These are phyloP conservation scores for Otus sunia DNA, from an alignment of 2,113 vertebrate genomes.

Conservation along the genomic window DNA sequence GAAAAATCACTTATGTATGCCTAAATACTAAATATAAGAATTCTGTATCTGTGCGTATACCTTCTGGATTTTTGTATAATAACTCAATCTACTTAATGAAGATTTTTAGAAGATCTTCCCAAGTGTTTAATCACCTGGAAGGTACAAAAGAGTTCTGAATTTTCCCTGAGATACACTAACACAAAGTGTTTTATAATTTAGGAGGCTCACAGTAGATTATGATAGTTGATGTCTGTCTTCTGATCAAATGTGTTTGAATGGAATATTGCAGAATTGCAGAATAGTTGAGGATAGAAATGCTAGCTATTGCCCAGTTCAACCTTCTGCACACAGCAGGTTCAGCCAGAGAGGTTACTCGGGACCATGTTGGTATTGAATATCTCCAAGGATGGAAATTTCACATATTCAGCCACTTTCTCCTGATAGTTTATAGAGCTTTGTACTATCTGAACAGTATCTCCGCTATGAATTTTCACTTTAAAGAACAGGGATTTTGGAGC, in stretches of 20 bases:
- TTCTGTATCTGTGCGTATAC: background rate
- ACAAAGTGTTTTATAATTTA: background rate
- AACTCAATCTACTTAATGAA: background rate
- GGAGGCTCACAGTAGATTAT: background rate
- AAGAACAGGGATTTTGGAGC: background rate
- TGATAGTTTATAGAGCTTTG: background rate
- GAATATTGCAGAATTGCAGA: background rate
- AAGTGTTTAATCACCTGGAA: background rate
- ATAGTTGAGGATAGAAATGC: background rate
- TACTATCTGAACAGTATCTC: background rate
- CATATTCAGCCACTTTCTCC: background rate
- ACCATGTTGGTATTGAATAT: rapidly evolving
- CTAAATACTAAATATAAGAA: background rate
- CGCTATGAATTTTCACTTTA: background rate
- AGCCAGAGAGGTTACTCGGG: background rate
- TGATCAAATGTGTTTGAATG: background rate
- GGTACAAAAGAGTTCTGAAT: background rate
- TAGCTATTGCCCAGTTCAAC: background rate
- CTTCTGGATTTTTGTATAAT: background rate
- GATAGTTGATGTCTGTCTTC: background rate
- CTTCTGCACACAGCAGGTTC: background rate
- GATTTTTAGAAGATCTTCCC: background rate
- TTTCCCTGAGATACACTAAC: background rate
- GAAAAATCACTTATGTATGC: background rate
- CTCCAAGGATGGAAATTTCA: background rate